Conservation (phyloP, 2,113 vertebrate species). For the Gasterosteus aculeatus region DNA sequence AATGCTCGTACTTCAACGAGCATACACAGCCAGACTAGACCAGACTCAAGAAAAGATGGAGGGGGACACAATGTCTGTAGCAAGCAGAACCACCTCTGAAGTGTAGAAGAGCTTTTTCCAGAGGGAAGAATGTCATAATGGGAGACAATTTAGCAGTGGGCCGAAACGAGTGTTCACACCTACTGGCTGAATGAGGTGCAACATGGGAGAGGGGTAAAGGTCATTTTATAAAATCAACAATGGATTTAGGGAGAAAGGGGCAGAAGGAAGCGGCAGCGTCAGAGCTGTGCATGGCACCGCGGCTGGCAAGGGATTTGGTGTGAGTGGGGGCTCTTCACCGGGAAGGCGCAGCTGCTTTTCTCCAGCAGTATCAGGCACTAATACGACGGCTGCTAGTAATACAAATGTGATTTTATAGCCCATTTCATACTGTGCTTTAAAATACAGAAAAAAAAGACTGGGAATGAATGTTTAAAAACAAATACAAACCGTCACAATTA, state of each 20-base stretch:
- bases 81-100: conserved; percentile 63
- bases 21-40: conserved; percentile 9
- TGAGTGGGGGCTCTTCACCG: conserved; percentile 41
- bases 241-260: conserved; percentile 28
- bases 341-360: conserved; percentile 64
- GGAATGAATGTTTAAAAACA: background rate
- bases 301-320: conserved; percentile 49
- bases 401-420: background rate
- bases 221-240: conserved; percentile 71
- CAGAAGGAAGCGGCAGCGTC: conserved; percentile 27
- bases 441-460: background rate
- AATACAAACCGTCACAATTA: background rate
- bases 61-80: conserved; percentile 36
- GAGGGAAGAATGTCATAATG: conserved; percentile 60
- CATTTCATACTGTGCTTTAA: background rate
- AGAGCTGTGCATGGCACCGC: conserved; percentile 58
- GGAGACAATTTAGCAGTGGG: conserved; percentile 33
- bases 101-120: conserved; percentile 63
- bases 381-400: background rate
- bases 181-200: conserved; percentile 20
- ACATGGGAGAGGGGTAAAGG: conserved; percentile 31
- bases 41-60: conserved; percentile 18
- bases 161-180: conserved; percentile 45
- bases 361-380: conserved; percentile 9
- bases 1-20: conserved; percentile 53